Base-by-base conservation (phyloP, 2,888 invertebrate species). In the Ischnura elegans region DNA sequence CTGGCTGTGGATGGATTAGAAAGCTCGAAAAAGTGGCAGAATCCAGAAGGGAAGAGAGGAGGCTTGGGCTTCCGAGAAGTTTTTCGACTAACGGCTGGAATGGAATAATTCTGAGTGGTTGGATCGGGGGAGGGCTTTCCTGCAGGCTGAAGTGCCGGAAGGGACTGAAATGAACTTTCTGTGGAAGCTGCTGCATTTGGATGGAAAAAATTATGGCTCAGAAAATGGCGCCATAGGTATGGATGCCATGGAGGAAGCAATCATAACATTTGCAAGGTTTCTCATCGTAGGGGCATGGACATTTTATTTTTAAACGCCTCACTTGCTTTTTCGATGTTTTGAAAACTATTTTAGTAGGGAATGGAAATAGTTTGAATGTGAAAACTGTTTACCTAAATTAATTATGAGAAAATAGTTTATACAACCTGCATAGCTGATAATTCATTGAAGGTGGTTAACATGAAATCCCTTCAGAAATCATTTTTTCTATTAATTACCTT, bases 51-150 rank as follows among this genome's bases (percentile, higher is more conserved):
- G 36, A 8, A 36, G 76, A n/a, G 61, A 8, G 36, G 36, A 76
- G 76, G 36, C 29, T 76, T 76, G 66, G 10, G 76, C 36, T 76
- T 76, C 76, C 76, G 36, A 76, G 76, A 76, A 76, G 76, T 76
- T 76, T 76, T 76, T 76, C 76, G 13, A 13, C 76, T 76, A 76
- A 76, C 76, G 76, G 36, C 13, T 29, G 29, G 76, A 5, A 76
- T 76, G 29, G 36, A 36, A 76, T 76, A 76, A 76, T 76, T 76
- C 76, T 76, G 76, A 76, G 36, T 76, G 76, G 76, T 76, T n/a
- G 76, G 36, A 76, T 76, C 36, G 76, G 76, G 36, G 36, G n/a
- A n/a, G 19, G 61, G 25, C 13, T 16, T 76, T 76, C 76, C 76
- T 76, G 76, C 36, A 10, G 25, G 29, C 76, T 29, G 76, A 25